A percentile compares a stretch with the other conserved stretches of the same genome.
These are phyloP conservation scores for Watsonalla cultraria DNA, from an alignment of 2,888 invertebrate species.

Conservation along the genomic window DNA sequence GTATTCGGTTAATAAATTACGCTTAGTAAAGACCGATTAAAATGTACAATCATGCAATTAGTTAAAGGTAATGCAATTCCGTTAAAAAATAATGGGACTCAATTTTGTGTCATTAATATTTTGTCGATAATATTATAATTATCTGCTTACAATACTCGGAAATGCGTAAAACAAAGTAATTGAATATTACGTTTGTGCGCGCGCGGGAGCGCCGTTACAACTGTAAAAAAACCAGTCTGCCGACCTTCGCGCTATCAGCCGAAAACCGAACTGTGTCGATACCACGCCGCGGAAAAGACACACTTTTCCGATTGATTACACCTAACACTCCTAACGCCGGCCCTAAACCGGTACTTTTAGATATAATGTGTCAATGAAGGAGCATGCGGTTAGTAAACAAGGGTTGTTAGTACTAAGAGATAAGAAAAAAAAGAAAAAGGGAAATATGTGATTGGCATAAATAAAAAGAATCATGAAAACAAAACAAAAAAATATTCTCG, in stretches of 20 bases:
- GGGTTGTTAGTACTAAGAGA: constrained; percentile 33
- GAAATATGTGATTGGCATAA: constrained; percentile 75
- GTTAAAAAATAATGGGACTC: too few species aligned
- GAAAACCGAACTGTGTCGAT: constrained; percentile 50
- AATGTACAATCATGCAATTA: background rate
- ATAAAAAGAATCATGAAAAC: constrained; percentile 46
- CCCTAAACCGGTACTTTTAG: constrained; percentile 11
- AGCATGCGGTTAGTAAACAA: constrained; percentile 58
- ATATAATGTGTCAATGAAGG: constrained; percentile 13
- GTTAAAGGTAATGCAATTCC: background rate
- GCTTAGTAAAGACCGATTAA: background rate
- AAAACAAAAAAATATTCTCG: constrained; percentile 44
- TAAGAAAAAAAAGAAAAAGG: constrained; percentile 45
- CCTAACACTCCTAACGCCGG: constrained; percentile 19
- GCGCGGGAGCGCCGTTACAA: constrained; percentile 66
- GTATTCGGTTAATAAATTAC: background rate
- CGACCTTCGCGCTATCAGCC: constrained; percentile 67
- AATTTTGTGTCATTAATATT: background rate
- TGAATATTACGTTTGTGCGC: constrained; percentile 38
- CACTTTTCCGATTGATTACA: constrained; percentile 36
- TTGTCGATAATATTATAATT: too few species aligned
- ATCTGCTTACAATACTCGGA: background rate
- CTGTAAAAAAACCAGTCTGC: constrained; percentile 72
- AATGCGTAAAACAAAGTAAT: constrained; percentile 38
- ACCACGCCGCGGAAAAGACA: constrained; percentile 33